Conservation (phyloP, 2,888 invertebrate genomes). For the Sericinus montela region DNA sequence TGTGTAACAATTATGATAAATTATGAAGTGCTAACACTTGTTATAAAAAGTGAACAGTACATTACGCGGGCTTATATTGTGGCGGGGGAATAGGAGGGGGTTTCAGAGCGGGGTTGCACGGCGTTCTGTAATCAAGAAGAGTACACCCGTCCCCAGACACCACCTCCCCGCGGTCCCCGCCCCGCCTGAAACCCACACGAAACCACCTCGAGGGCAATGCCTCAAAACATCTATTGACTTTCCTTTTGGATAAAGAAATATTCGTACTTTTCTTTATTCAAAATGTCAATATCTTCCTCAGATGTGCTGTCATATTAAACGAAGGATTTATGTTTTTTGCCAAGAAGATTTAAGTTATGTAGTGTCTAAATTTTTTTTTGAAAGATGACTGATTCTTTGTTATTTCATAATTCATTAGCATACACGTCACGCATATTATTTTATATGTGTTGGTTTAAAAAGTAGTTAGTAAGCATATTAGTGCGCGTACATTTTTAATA, state of each 20-base stretch:
- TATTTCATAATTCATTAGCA: too few relatives aligned
- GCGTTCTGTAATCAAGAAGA: constrained; percentile 78
- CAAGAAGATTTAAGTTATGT: not conserved
- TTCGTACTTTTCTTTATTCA: constrained; percentile 64
- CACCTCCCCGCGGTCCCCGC: constrained; percentile 31
- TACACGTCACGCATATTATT: too few relatives aligned
- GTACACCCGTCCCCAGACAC: constrained; percentile 74
- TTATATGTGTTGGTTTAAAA: too few relatives aligned
- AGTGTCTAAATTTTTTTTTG: not conserved
- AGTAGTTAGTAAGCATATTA: too few relatives aligned
- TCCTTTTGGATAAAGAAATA: constrained; percentile 61
- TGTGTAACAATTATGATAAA: too few relatives aligned
- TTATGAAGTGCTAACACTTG: not conserved
- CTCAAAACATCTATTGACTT: constrained; percentile 75
- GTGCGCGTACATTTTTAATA: too few relatives aligned
- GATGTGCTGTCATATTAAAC: constrained; percentile 25
- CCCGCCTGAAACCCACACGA: constrained; percentile 40
- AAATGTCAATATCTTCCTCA: constrained; percentile 48
- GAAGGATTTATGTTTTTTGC: constrained; percentile 15
- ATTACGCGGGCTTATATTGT: constrained; percentile 60
- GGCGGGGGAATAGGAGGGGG: constrained; percentile 38
- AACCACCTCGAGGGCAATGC: constrained; percentile 69
- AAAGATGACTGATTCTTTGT: too few relatives aligned
- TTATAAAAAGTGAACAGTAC: constrained; percentile 26
- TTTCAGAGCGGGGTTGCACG: constrained; percentile 40